Evolutionary conservation across 1,140 invertebrate genomes (phyloP), one percentile per base, ranked within the genome.

Genomic region (Pseudomyrmex cubaensis): DNA sequence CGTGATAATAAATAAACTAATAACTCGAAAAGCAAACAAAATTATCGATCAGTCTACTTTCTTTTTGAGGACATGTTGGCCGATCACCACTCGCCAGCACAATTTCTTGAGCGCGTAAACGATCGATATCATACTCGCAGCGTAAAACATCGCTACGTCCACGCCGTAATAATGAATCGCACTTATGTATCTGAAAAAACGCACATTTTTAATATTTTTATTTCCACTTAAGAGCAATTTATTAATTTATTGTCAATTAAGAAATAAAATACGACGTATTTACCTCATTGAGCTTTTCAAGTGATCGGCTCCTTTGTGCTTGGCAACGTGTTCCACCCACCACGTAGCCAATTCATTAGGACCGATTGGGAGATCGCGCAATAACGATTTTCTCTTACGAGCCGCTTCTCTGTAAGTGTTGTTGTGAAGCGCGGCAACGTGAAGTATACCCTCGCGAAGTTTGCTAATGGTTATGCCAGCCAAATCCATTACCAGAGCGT

Each of bases 251-350:
- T 2, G 3, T 25, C 25, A 25, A 4, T 25, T 25, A 25, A 25
- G 25, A 25, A 25, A 25, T 1, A 2, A 7, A 59, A 46, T 35
- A 35, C 35, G 82, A 72, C 8, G 20, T 20, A 9, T 48, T 80
- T 87, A 93, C 93, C 93, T 92, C 0, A 92, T 85, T 3, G 92
- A 87, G 64, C 91, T 93, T 72, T 94, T 93, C 1, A 95, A 86
- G 83, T 94, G 94, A 7, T 92, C 90, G 5, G 93, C 93, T 17
- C 94, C 94, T 25, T 88, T 90, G 80, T 95, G 88, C 63, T 93
- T 90, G n/a, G 94, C 91, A 7, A 95, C 92, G 82, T 95, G 94
- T 86, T 95, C 94, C 20, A 94, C 92, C 94, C 94, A 95, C 91
- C 94, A 95, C 9, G 93, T 90, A 0, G 94, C 94, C 63, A 93